These are phyloP conservation scores for Meiosimyza decipiens DNA, from an alignment of 2,888 invertebrate genomes.

Conservation along the genomic window DNA sequence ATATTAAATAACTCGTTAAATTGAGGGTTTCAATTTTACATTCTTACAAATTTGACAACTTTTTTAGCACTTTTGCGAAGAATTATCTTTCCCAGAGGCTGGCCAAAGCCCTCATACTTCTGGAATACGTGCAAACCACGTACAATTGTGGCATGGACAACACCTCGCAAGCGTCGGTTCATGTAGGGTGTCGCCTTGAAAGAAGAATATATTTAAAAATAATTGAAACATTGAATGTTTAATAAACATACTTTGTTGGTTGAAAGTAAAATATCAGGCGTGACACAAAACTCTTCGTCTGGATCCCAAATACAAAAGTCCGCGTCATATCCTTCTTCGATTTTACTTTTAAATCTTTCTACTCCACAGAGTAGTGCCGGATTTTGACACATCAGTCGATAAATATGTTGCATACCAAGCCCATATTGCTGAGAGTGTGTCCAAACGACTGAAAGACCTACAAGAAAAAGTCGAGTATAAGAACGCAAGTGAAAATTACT, in stretches of 20 bases:
- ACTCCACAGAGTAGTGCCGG: slow-evolving; percentile 75
- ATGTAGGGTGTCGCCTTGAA: slow-evolving; percentile 76
- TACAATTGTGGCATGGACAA: slow-evolving; percentile 74
- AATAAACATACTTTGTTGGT: slow-evolving; percentile 72
- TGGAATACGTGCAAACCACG: slow-evolving; percentile 73
- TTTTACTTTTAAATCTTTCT: slow-evolving; percentile 72
- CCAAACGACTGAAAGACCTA: slow-evolving; percentile 77
- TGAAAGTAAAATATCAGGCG: slow-evolving; percentile 72
- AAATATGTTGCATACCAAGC: slow-evolving; percentile 70
- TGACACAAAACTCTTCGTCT: slow-evolving; percentile 71
- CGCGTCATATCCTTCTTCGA: slow-evolving; percentile 75
- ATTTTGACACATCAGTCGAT: slow-evolving; percentile 71
- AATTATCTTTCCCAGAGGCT: slow-evolving; percentile 64
- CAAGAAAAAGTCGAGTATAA: background rate
- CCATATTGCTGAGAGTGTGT: slow-evolving; percentile 71
- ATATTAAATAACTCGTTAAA: no score
- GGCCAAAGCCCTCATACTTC: slow-evolving; percentile 63
- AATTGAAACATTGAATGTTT: background rate
- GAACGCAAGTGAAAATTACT: no score
- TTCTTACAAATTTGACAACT: slow-evolving; percentile 62
- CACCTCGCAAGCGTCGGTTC: slow-evolving; percentile 71
- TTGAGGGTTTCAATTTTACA: slow-evolving; percentile 36
- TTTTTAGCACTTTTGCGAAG: slow-evolving; percentile 60
- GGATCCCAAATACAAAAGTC: slow-evolving; percentile 80
- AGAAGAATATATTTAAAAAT: background rate